Base-by-base conservation (phyloP, 2,797 vertebrate species). In the Ceryle rudis region DNA sequence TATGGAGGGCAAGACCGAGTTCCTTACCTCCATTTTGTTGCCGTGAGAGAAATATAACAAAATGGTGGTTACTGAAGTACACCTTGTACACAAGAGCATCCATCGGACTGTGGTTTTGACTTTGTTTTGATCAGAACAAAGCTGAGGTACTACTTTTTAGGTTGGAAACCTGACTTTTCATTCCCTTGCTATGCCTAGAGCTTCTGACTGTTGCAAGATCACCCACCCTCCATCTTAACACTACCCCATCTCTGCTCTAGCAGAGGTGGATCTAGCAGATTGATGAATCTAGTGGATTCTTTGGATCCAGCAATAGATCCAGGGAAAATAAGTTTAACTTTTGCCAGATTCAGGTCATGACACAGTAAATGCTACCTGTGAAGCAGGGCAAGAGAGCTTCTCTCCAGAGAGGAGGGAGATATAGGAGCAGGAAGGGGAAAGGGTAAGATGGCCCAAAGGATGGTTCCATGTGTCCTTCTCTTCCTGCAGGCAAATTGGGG, bases 1-100 rank as follows among this genome's bases (percentile, higher is more conserved):
- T 28, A 16, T 1, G 8, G 46, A 60, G 37, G 51, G 31, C 14
- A 52, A 41, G 61, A n/a, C 2, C 0, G 0, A 35, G 42, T 44
- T 19, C 20, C 65, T 74, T 71, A 35, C 51, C 73, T 79, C 94
- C 95, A 96, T 95, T 91, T 95, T 96, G 81, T 83, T 67, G 52
- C 55, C 67, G 44, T 22, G 23, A 74, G 26, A 67, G 22, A 66
- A 79, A 81, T 31, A 17, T 1, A 89, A 87, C 46, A 93, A 97
- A 95, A 96, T 92, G 93, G 93, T 22, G 33, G 74, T 46, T 21
- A 4, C 19, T 33, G 35, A 84, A 37, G 57, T 10, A 21, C 18
- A 72, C 10, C 46, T 73, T 41, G n/a, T 2, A 5, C 61, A 57
- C 21, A 20, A 25, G 10, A 79, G 8, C 16, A 6, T 67, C 73